Conservation (phyloP, 2,888 invertebrate species). For the Amiota minor region DNA sequence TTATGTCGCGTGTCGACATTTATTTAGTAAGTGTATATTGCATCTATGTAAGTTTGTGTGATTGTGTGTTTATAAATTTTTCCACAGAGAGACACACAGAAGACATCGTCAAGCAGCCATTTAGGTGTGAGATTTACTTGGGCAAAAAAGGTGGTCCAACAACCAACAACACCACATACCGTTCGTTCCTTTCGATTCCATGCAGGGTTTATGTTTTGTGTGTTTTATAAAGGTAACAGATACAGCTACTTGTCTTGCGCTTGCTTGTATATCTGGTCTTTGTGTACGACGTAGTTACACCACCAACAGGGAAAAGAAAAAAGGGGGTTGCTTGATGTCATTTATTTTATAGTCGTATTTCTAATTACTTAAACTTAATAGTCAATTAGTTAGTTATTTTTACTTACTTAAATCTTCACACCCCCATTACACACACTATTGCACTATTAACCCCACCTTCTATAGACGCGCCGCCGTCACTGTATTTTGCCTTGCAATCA, state of each 20-base stretch:
- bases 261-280: neutral
- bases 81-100: constrained; percentile 2
- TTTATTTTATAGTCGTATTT: neutral
- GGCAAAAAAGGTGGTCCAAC: too few relatives aligned
- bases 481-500: constrained; percentile 14
- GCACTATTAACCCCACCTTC: neutral
- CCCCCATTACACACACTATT: neutral
- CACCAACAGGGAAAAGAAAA: neutral
- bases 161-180: too few relatives aligned
- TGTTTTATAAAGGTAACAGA: neutral
- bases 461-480: neutral
- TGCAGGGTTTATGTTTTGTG: neutral
- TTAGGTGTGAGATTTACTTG: too few relatives aligned
- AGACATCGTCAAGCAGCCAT: neutral
- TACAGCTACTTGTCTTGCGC: constrained; percentile 4
- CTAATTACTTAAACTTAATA: neutral
- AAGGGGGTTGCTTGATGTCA: neutral
- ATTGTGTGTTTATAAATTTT: constrained; percentile 21
- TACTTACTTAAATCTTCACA: neutral
- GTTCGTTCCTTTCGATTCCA: too few relatives aligned
- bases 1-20: constrained; percentile 22
- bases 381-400: constrained; percentile 5
- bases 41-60: too few relatives aligned
- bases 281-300: neutral
- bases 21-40: neutral